Evolutionary conservation across 2,113 vertebrate species (phyloP), one percentile per base, ranked within the genome.

Genomic region (Xiphorhynchus elegans): DNA sequence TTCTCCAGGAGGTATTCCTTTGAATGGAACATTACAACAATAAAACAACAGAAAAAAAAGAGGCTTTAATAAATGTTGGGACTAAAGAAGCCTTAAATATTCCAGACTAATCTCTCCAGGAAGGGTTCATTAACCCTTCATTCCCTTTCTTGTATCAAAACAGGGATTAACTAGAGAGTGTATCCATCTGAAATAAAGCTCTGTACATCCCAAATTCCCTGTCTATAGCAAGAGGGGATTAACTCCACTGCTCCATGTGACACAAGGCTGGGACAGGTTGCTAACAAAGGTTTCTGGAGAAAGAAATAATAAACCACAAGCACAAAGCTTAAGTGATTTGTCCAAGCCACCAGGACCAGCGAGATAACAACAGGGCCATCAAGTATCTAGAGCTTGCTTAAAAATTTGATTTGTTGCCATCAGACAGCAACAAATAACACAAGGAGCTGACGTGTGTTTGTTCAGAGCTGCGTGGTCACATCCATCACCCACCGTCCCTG

Each of bases 21-120:
- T 95, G 91, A 97, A 93, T 80, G 55, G 76, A 95, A 69, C n/a
- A 74, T 93, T 96, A 93, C 88, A 87, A 94, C 58, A 95, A 91
- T 82, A 92, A 97, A 96, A 96, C 91, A 93, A 90, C 74, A 92
- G 59, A 35, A 37, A 15, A 81, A 86, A 64, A 89, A 59, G 9
- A 76, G 49, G 25, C 68, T 93, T 96, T 92, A 89, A 96, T 91
- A 91, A 94, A 88, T 19, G 46, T 49, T 87, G 11, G n/a, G 19
- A 68, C 50, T 87, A 95, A 93, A 87, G 70, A 87, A 96, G 68
- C 72, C 77, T 78, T 83, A 50, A 89, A 87, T 89, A 82, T 72
- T 55, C 70, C 87, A 88, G 84, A 59, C 62, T 92, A 73, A 90
- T 87, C 91, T 84, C 88, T 62, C 59, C 1, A 0, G 69, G 46